A percentile compares a stretch with the other conserved stretches of the same genome.
Conservation (phyloP, 2,888 invertebrate genomes). For the Stramonita haemastoma region DNA sequence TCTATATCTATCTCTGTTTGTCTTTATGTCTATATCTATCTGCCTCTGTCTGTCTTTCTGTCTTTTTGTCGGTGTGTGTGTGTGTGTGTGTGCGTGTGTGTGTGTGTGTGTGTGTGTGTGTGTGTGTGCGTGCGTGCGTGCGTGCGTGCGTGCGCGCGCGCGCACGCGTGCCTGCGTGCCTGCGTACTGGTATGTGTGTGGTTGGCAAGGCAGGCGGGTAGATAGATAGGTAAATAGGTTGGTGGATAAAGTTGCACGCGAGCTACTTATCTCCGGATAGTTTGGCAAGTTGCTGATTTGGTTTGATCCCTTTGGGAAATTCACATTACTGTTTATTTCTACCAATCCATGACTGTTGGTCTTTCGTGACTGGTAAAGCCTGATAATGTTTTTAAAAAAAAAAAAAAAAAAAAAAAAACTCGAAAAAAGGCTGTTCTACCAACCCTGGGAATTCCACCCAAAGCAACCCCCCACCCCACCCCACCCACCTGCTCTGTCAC, state of each 20-base stretch:
- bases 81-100: not conserved
- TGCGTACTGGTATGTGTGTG: not conserved
- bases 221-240: not conserved
- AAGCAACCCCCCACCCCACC: too few species aligned
- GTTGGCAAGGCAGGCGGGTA: not conserved
- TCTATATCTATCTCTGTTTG: too few species aligned
- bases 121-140: not conserved
- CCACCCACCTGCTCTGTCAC: too few species aligned
- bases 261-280: not conserved
- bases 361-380: too few species aligned
- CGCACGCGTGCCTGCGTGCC: not conserved
- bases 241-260: not conserved
- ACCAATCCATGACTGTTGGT: not conserved
- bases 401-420: too few species aligned
- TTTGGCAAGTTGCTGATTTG: not conserved
- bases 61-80: not conserved
- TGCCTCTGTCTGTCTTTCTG: not conserved
- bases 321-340: not conserved
- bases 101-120: not conserved
- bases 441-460: too few species aligned
- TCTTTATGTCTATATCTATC: too few species aligned
- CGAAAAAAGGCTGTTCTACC: too few species aligned
- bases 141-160: not conserved
- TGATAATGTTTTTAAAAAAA: too few species aligned
- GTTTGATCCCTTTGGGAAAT: not conserved